A percentile compares a stretch with the other conserved stretches of the same genome.
Conservation (phyloP, 2,113 vertebrate genomes). For the Calidris pugnax region DNA sequence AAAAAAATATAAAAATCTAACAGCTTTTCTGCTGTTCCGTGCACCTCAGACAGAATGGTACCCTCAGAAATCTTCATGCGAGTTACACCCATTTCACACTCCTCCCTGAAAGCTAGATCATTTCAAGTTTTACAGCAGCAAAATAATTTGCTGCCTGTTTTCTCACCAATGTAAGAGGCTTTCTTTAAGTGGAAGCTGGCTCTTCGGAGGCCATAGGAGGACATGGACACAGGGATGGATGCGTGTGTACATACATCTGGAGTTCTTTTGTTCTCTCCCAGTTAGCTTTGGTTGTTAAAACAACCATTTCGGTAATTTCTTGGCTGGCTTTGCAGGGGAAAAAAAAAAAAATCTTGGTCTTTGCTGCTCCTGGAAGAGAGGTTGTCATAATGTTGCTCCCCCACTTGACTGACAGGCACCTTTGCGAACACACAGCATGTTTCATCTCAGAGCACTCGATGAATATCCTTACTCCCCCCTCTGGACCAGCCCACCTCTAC, state of each 20-base stretch:
- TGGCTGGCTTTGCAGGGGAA: background rate
- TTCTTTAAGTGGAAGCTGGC: background rate
- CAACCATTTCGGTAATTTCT: constrained; percentile 48
- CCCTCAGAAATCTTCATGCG: background rate
- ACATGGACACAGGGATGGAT: background rate
- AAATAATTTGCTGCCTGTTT: background rate
- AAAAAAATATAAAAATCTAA: background rate
- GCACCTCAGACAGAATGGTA: background rate
- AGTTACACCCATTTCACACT: background rate
- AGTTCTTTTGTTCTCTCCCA: constrained; percentile 41
- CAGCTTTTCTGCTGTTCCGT: background rate
- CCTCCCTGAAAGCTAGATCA: background rate
- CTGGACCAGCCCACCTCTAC: background rate
- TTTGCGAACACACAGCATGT: background rate
- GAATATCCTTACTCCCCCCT: constrained; percentile 26
- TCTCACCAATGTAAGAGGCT: background rate
- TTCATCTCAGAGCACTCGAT: constrained; percentile 34
- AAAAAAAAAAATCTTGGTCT: background rate
- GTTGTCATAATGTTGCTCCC: constrained; percentile 40
- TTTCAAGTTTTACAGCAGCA: background rate
- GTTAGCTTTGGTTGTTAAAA: constrained; percentile 53
- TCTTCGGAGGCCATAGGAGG: background rate
- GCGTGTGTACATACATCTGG: background rate
- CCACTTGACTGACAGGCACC: constrained; percentile 45
- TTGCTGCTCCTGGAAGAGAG: constrained; percentile 5